Evolutionary conservation across 2,888 invertebrate genomes (phyloP), one percentile per base, ranked within the genome.

Genomic region (Athrips mouffetella): DNA sequence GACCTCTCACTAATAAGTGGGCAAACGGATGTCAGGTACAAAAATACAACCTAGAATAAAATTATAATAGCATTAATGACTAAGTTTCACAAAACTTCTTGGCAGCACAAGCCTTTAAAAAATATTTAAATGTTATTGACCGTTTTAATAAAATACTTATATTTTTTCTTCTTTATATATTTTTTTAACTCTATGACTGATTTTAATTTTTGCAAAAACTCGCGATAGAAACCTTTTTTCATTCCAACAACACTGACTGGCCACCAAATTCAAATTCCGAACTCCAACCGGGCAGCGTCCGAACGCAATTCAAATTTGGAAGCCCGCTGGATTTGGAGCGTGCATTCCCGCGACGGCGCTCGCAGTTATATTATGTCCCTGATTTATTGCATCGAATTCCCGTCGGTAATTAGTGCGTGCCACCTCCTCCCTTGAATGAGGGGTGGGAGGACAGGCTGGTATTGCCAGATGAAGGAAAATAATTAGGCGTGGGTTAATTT

Each of bases 331-430:
- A 82, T 83, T 82, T 79, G 73, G 80, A 75, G 71, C 79, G 70
- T 67, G 74, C 82, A 83, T 87, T 72, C 85, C 85, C 76, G 81
- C 74, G 76, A 76, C 76, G 79, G 76, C 76, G 74, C 70, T 67
- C 76, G 73, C 80, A 70, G 82, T 77, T 86, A 84, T 87, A 87
- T 86, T 86, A 85, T 86, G 78, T 70, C 83, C 68, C 78, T 86
- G 88, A 88, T 88, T 88, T 87, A 88, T 88, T 74, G 86, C 85
- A 88, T 87, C 70, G 86, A 80, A 88, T 88, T 85, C 86, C 80
- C 80, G 71, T 72, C 86, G 82, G 83, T 75, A 87, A 87, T 87
- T 87, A 87, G 84, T 86, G 86, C 85, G 85, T 82, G 82, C 86
- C 82, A 75, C 65, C 69, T 71, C 62, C 66, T 62, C 61, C 66